These are phyloP conservation scores for Spilarctia lutea DNA, from an alignment of 2,888 invertebrate genomes.

Conservation along the genomic window DNA sequence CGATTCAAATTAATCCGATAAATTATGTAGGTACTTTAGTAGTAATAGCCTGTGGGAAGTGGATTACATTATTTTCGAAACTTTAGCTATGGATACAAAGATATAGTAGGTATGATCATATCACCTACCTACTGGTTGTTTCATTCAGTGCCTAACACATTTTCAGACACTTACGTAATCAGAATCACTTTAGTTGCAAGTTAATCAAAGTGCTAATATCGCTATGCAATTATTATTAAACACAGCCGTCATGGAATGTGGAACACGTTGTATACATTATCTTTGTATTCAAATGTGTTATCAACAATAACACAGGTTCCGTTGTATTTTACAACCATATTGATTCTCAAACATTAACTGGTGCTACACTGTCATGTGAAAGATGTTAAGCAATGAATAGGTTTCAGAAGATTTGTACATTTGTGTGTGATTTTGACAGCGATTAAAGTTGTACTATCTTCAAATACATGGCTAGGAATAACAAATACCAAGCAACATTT, in stretches of 20 bases:
- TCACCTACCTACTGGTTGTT: slow-evolving; percentile 24
- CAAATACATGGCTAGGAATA: background rate
- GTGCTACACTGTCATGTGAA: slow-evolving; percentile 16
- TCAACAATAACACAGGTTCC: slow-evolving; percentile 19
- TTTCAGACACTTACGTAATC: slow-evolving; percentile 61
- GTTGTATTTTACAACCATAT: slow-evolving; percentile 11
- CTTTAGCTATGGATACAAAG: background rate
- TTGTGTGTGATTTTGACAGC: background rate
- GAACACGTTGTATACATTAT: background rate
- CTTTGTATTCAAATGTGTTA: slow-evolving; percentile 24
- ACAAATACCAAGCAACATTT: background rate
- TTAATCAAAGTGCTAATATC: slow-evolving; percentile 29
- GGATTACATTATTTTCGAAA: slow-evolving; percentile 1
- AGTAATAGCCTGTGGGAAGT: background rate
- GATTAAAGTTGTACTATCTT: background rate
- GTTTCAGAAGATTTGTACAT: background rate
- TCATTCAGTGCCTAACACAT: slow-evolving; percentile 46
- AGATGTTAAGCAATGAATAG: slow-evolving; percentile 11
- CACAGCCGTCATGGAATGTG: background rate
- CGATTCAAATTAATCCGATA: background rate
- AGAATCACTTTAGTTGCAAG: slow-evolving; percentile 28
- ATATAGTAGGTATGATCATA: slow-evolving; percentile 16
- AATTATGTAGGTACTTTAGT: too few species aligned
- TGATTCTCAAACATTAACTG: slow-evolving; percentile 34
- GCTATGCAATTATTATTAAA: slow-evolving; percentile 4